These are phyloP conservation scores for Geophilus truncorum DNA, from an alignment of 2,888 invertebrate species.

Conservation along the genomic window DNA sequence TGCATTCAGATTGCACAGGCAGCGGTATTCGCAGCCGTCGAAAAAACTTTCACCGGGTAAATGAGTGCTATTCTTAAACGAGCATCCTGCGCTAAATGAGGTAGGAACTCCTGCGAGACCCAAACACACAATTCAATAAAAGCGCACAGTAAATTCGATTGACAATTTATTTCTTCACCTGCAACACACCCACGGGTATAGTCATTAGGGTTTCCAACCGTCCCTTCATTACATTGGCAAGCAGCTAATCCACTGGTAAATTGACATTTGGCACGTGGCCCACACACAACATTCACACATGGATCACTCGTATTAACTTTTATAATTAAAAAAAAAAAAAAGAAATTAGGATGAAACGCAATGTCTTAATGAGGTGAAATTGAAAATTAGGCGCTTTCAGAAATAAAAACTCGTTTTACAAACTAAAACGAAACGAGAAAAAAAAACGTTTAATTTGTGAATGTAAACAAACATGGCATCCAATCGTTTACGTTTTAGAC, in stretches of 20 bases:
- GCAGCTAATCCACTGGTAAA: slow-evolving; percentile 29
- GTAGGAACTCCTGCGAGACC: background rate
- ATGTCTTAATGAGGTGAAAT: too few relatives aligned
- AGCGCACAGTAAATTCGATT: slow-evolving; percentile 18
- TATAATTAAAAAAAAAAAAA: background rate
- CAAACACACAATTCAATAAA: slow-evolving; percentile 3
- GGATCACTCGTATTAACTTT: slow-evolving; percentile 22
- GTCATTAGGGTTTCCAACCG: slow-evolving; percentile 39
- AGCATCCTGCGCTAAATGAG: slow-evolving; percentile 41
- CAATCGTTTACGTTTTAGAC: too few relatives aligned
- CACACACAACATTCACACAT: slow-evolving; percentile 39
- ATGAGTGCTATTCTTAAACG: slow-evolving; percentile 45
- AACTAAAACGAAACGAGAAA: too few relatives aligned
- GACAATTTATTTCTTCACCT: slow-evolving; percentile 32
- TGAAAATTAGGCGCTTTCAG: too few relatives aligned
- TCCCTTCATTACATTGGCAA: slow-evolving; percentile 40
- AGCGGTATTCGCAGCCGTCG: slow-evolving; percentile 46
- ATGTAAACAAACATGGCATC: too few relatives aligned
- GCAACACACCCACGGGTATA: slow-evolving; percentile 37
- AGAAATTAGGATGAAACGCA: too few relatives aligned
- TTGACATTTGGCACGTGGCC: slow-evolving; percentile 40
- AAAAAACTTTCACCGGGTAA: slow-evolving; percentile 45
- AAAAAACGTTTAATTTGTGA: too few relatives aligned
- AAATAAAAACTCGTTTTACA: background rate
- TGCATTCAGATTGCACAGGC: slow-evolving; percentile 44